Conservation (phyloP, 2,888 invertebrate species). For the Sphecodes monilicornis region DNA sequence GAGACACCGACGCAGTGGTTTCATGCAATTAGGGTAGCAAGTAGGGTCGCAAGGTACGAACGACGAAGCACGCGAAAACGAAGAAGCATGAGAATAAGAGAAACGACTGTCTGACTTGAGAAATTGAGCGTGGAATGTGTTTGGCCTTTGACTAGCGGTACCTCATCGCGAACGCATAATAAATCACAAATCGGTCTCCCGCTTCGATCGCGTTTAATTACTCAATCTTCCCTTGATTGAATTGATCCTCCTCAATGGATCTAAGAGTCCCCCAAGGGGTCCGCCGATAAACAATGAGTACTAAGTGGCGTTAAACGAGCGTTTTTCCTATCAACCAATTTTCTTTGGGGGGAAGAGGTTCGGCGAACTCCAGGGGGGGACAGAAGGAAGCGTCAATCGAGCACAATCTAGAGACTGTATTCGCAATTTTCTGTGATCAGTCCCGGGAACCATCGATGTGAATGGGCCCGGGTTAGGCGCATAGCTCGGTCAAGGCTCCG, state of each 20-base stretch:
- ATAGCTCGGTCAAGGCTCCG: constrained; percentile 72
- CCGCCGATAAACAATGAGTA: not conserved
- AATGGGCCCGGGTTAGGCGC: constrained; percentile 35
- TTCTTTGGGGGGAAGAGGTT: constrained; percentile 30
- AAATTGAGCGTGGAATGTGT: constrained; percentile 17
- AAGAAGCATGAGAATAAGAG: not conserved
- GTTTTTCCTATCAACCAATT: constrained; percentile 39
- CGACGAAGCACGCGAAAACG: constrained; percentile 10
- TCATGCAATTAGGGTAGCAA: not conserved
- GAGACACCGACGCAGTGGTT: constrained; percentile 1
- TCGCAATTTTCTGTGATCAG: constrained; percentile 14
- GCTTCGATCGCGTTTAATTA: constrained; percentile 13
- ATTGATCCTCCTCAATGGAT: not conserved
- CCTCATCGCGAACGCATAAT: not conserved
- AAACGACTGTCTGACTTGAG: not conserved
- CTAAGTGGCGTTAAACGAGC: constrained; percentile 21
- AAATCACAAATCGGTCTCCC: constrained; percentile 15
- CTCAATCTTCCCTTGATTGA: not conserved
- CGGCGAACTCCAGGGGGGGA: constrained; percentile 33
- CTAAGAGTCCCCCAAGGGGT: not conserved
- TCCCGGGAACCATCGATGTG: constrained; percentile 31
- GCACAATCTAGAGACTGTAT: constrained; percentile 19
- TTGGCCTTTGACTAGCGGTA: constrained; percentile 16
- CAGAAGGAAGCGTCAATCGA: constrained; percentile 45
- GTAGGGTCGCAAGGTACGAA: not conserved